phyloP scores from a whole-genome alignment of 37 sponge, comb jelly and placozoan species.

The Halichondria panicea region DNA sequence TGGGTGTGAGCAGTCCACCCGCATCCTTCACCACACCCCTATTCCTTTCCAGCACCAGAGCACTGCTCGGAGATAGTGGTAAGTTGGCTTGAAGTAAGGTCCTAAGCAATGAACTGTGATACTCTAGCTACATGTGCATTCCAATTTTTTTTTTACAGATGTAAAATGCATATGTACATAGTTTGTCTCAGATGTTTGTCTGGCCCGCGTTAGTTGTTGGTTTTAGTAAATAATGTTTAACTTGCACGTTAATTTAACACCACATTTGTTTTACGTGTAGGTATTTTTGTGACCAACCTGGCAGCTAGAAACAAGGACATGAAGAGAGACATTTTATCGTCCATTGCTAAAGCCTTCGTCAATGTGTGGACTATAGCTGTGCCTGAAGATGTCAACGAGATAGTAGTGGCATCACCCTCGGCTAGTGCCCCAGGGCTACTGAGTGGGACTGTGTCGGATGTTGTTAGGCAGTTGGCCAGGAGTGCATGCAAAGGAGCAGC shows the following conservation, averaged over 20 bases:
- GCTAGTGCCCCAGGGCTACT: no score
- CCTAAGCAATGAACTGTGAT: neutral
- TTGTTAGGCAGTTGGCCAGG: no score
- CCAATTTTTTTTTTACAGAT: neutral
- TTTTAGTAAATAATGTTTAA: neutral
- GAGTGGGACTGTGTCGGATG: no score
- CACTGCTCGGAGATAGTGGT: constrained; percentile 13
- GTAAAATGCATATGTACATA: neutral
- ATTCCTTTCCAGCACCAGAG: constrained; percentile 29
- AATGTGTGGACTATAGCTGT: constrained; percentile 12
- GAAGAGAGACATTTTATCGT: neutral
- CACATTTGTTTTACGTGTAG: constrained; percentile 13
- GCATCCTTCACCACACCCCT: constrained; percentile 37
- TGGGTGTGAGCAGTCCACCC: constrained; percentile 74
- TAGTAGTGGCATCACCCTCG: constrained; percentile 25
- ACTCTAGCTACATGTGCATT: neutral
- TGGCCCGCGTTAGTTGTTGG: no score
- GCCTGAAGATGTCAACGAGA: constrained; percentile 53
- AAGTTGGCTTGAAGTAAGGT: neutral
- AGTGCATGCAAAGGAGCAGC: no score
- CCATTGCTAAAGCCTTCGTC: neutral
- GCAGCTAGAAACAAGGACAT: constrained; percentile 34
- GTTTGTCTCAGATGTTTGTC: neutral
- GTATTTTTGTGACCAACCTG: constrained; percentile 47
- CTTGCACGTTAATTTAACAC: neutral